Conservation (phyloP, 2,888 invertebrate species). For the Apocheima hispidaria region DNA sequence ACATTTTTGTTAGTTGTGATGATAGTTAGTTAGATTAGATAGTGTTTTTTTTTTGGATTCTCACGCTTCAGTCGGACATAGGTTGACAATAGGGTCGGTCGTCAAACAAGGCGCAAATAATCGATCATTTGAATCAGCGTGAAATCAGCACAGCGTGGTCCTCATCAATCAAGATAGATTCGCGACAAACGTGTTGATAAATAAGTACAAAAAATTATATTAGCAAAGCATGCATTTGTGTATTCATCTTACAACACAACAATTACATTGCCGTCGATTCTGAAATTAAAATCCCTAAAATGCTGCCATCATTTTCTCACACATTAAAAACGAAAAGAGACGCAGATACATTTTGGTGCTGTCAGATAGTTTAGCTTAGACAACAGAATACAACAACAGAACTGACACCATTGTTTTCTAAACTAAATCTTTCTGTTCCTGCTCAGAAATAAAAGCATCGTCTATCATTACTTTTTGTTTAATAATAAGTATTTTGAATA, state of each 20-base stretch:
- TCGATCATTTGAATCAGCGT: conserved; percentile 33
- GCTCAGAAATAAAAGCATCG: not conserved
- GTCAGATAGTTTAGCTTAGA: no score
- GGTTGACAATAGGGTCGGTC: conserved; percentile 11
- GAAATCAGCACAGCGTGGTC: conserved; percentile 5
- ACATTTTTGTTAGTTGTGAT: no score
- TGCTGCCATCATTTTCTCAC: no score
- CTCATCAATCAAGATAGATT: conserved; percentile 6
- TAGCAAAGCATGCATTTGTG: no score
- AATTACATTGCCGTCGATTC: no score
- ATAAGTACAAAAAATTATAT: not conserved
- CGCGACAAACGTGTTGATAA: not conserved
- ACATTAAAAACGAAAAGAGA: no score
- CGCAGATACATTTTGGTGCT: no score
- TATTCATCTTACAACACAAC: no score
- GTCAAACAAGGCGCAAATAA: conserved; percentile 25
- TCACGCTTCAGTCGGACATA: conserved; percentile 26
- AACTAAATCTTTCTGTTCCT: not conserved
- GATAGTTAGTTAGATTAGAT: no score
- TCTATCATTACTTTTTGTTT: not conserved
- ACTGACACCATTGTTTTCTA: not conserved
- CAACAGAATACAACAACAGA: no score
- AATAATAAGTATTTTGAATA: not conserved
- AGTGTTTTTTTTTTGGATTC: conserved; percentile 17
- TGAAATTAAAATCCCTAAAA: no score